A percentile compares a stretch with the other conserved stretches of the same genome.
Evolutionary conservation across 2,113 vertebrate species (phyloP).

Genomic region (Ceratotherium simum): DNA sequence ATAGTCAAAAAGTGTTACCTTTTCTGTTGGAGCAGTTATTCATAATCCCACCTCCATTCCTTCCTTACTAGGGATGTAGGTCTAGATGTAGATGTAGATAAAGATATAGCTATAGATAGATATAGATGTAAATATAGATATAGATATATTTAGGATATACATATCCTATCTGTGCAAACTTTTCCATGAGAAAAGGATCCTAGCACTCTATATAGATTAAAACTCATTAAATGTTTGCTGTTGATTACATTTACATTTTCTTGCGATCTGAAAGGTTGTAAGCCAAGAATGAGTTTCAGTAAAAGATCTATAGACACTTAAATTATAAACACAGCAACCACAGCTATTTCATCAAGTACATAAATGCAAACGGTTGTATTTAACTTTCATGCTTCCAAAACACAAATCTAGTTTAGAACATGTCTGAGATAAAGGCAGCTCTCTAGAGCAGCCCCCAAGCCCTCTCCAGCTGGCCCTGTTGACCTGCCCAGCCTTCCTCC

Average conservation of each 20-base stretch:
- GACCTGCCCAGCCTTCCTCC: neutral
- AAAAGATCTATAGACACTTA: neutral
- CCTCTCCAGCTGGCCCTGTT: neutral
- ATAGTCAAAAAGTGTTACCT: neutral
- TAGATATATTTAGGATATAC: neutral
- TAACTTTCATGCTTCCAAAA: neutral
- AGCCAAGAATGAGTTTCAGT: neutral
- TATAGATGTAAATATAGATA: neutral
- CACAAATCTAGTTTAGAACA: neutral
- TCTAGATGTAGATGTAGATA: neutral
- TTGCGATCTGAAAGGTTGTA: neutral
- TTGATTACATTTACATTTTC: conserved; percentile 42
- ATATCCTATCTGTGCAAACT: neutral
- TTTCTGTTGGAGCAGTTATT: neutral
- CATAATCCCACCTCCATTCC: neutral
- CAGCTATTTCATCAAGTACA: conserved; percentile 1
- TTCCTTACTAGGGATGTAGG: neutral
- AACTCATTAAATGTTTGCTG: conserved; percentile 3
- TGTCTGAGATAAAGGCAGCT: neutral
- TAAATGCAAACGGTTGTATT: neutral
- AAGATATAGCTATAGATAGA: too few species aligned
- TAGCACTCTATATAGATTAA: neutral
- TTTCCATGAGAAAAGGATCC: neutral
- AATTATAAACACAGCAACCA: neutral
- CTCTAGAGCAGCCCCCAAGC: neutral